Evolutionary conservation across 1,140 invertebrate genomes (phyloP).

Genomic region (Paraescarpia echinospica): DNA sequence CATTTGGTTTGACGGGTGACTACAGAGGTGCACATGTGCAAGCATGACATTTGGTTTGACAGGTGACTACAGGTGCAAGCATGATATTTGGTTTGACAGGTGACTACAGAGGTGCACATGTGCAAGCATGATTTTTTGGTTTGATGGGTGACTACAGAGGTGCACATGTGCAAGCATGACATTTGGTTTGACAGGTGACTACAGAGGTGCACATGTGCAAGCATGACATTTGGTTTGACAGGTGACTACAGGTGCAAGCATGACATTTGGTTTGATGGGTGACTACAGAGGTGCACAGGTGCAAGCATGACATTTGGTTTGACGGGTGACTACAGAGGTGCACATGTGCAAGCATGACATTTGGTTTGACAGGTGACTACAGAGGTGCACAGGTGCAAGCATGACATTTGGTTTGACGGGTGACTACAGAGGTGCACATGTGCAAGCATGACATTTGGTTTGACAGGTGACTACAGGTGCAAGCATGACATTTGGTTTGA

Average conservation of each 20-base stretch:
- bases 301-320: too few species aligned
- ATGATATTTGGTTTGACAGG: background rate
- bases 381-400: background rate
- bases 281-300: background rate
- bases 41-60: background rate
- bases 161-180: background rate
- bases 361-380: background rate
- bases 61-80: background rate
- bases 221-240: background rate
- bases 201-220: background rate
- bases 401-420: background rate
- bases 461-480: background rate
- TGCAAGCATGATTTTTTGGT: too few species aligned
- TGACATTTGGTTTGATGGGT: background rate
- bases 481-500: background rate
- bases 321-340: background rate
- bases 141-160: background rate
- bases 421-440: background rate
- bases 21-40: background rate
- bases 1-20: background rate
- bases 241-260: background rate
- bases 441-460: too few species aligned
- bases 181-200: background rate
- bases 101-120: background rate
- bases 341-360: too few species aligned